Evolutionary conservation across 1,140 invertebrate species (phyloP).

Genomic region (Drosophila busckii): DNA sequence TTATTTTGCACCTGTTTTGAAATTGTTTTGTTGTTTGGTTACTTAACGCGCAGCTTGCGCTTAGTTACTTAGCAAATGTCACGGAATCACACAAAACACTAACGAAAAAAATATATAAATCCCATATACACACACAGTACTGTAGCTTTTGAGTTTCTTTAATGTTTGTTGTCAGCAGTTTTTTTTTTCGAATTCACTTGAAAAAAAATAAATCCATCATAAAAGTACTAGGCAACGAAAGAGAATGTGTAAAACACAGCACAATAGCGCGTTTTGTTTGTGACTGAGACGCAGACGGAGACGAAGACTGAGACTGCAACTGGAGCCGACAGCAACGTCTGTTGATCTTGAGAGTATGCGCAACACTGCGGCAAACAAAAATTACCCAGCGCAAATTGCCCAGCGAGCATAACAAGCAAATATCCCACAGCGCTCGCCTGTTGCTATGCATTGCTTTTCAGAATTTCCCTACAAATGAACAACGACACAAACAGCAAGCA

Average conservation of each 20-base stretch:
- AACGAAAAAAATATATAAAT: constrained; percentile 1
- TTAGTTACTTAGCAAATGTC: constrained; percentile 15
- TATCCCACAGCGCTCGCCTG: constrained; percentile 19
- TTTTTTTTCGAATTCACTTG: constrained; percentile 16
- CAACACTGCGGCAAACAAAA: constrained; percentile 29
- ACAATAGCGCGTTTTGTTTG: constrained; percentile 22
- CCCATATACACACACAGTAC: background rate
- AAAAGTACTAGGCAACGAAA: constrained; percentile 1
- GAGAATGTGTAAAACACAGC: constrained; percentile 24
- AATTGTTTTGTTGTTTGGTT: constrained; percentile 15
- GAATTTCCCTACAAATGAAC: constrained; percentile 22
- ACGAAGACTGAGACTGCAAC: constrained; percentile 15
- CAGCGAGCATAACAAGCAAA: constrained; percentile 6
- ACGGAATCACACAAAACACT: constrained; percentile 4
- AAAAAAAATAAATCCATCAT: constrained; percentile 25
- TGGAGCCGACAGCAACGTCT: constrained; percentile 23
- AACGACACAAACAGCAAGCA: constrained; percentile 11
- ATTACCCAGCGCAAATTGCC: constrained; percentile 17
- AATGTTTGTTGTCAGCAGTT: constrained; percentile 7
- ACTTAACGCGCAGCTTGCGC: background rate
- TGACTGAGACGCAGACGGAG: constrained; percentile 23
- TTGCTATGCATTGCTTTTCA: no score
- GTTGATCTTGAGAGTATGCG: constrained; percentile 44
- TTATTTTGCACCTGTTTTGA: constrained; percentile 45
- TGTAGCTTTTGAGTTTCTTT: constrained; percentile 10